phyloP scores from a whole-genome alignment of 1,140 invertebrate species.

The Vanessa atalanta region DNA sequence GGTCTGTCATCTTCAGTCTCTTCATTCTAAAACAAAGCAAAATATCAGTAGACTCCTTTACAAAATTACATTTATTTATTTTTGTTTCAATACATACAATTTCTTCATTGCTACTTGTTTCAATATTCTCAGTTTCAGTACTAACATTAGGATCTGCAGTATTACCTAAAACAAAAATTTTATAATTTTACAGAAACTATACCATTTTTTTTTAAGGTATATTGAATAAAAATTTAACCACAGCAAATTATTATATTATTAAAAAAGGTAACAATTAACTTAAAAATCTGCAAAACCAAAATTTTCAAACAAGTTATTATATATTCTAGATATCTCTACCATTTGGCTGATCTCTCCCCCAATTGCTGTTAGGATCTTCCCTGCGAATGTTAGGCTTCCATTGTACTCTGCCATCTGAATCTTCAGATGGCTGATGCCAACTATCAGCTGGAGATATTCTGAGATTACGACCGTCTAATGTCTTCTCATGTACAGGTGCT shows the following conservation, averaged over 20 bases:
- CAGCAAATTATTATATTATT: too few relatives aligned
- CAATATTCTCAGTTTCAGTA: slow-evolving; percentile 18
- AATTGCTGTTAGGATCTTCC: slow-evolving; percentile 8
- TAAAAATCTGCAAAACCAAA: too few relatives aligned
- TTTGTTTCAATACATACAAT: slow-evolving; percentile 11
- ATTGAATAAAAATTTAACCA: too few relatives aligned
- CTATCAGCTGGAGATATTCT: slow-evolving; percentile 71
- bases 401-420: slow-evolving; percentile 51
- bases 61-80: background rate
- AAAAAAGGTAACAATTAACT: too few relatives aligned
- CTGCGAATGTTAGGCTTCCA: slow-evolving; percentile 53
- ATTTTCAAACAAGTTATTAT: too few relatives aligned
- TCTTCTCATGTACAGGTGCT: slow-evolving; percentile 66
- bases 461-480: slow-evolving; percentile 57
- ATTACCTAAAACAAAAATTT: slow-evolving; percentile 10
- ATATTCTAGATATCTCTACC: slow-evolving; percentile 8
- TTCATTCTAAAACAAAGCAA: slow-evolving; percentile 35
- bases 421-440: slow-evolving; percentile 72
- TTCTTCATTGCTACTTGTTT: slow-evolving; percentile 18
- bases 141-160: slow-evolving; percentile 2
- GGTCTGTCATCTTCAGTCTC: slow-evolving; percentile 31
- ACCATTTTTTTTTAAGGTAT: too few relatives aligned
- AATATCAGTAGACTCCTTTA: background rate
- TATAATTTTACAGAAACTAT: background rate
- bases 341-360: slow-evolving; percentile 21